Evolutionary conservation across 1,140 invertebrate genomes (phyloP).

Genomic region (Drosophila erecta): DNA sequence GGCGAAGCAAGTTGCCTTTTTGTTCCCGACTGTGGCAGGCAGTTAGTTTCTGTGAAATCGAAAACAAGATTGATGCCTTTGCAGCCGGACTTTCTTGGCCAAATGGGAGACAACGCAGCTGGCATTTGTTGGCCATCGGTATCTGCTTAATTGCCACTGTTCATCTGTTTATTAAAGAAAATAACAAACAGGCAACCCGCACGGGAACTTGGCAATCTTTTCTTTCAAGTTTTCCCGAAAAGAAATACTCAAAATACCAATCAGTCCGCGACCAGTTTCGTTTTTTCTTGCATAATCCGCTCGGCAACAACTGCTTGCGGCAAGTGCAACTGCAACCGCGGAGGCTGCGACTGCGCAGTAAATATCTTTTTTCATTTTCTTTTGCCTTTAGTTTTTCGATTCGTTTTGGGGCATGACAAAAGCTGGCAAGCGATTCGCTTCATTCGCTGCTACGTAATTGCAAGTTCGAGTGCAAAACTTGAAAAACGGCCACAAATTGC

Average conservation of each 20-base stretch:
- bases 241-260: slow-evolving; percentile 43
- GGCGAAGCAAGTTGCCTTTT: slow-evolving; percentile 67
- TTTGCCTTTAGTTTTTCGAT: not conserved
- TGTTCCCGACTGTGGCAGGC: slow-evolving; percentile 6
- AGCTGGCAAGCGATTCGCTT: slow-evolving; percentile 68
- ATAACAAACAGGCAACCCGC: slow-evolving; percentile 29
- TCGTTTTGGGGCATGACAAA: slow-evolving; percentile 66
- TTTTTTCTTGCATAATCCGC: slow-evolving; percentile 72
- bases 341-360: slow-evolving; percentile 54
- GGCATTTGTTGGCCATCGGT: slow-evolving; percentile 32
- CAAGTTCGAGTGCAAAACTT: slow-evolving; percentile 74
- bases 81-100: slow-evolving; percentile 37
- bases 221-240: slow-evolving; percentile 75
- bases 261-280: slow-evolving; percentile 62
- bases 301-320: slow-evolving; percentile 23
- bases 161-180: slow-evolving; percentile 62
- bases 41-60: slow-evolving; percentile 73
- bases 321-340: slow-evolving; percentile 40
- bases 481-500: slow-evolving; percentile 66
- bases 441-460: slow-evolving; percentile 72
- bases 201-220: slow-evolving; percentile 61
- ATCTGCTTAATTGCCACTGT: slow-evolving; percentile 62
- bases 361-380: slow-evolving; percentile 55
- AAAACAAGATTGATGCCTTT: slow-evolving; percentile 75
- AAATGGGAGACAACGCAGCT: slow-evolving; percentile 63